These are phyloP conservation scores for Eospalax fontanierii DNA, from an alignment of 2,797 vertebrate species.

Conservation along the genomic window DNA sequence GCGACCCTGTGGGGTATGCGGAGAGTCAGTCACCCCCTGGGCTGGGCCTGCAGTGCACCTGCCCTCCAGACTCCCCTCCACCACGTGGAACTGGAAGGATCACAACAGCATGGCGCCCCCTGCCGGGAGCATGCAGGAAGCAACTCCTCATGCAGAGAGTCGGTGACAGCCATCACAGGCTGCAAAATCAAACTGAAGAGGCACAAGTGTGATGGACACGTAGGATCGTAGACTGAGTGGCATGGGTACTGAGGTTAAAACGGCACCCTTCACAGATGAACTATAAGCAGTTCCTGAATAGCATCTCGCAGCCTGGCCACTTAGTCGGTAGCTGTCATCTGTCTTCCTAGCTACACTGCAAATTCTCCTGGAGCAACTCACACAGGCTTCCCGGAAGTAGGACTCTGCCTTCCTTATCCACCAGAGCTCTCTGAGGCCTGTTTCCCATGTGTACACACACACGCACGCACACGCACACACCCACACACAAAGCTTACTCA, in stretches of 20 bases:
- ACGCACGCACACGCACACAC: neutral
- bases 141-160: neutral
- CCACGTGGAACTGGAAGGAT: neutral
- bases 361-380: neutral
- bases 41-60: rapidly evolving
- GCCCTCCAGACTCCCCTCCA: neutral
- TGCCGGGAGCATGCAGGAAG: neutral
- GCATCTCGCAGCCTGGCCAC: neutral
- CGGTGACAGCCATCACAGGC: rapidly evolving
- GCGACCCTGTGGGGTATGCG: conserved; percentile 74
- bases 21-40: rapidly evolving
- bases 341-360: neutral
- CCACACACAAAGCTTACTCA: neutral
- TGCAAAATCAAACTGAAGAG: neutral
- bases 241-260: rapidly evolving
- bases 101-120: too few relatives aligned
- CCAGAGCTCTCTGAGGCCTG: neutral
- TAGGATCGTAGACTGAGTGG: neutral
- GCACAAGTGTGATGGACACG: too few relatives aligned
- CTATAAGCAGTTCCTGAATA: neutral
- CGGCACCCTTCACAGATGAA: neutral
- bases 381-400: neutral
- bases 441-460: too few relatives aligned
- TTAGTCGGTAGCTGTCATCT: rapidly evolving
- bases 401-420: neutral